A percentile compares a stretch with the other conserved stretches of the same genome.
These are phyloP conservation scores for Anguilla rostrata DNA, from an alignment of 2,113 vertebrate genomes.

Conservation along the genomic window DNA sequence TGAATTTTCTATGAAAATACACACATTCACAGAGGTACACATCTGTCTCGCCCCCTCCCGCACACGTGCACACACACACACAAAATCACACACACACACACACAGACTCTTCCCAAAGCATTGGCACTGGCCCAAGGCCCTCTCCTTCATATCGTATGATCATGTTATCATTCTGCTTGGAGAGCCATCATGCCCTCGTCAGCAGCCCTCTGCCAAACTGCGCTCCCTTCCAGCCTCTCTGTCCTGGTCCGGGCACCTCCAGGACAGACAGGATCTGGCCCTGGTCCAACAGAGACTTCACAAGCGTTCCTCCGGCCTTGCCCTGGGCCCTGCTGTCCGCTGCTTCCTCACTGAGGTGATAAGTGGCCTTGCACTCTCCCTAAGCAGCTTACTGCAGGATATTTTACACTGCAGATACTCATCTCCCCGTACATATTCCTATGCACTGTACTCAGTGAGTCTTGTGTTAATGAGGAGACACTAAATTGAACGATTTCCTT, in stretches of 20 bases:
- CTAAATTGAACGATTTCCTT: neutral
- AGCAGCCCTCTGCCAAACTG: neutral
- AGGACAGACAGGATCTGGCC: neutral
- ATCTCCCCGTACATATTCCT: too few relatives aligned
- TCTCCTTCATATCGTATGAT: neutral
- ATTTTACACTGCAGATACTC: too few relatives aligned
- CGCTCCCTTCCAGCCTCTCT: neutral
- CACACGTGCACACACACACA: too few relatives aligned
- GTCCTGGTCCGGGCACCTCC: neutral
- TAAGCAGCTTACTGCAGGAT: neutral
- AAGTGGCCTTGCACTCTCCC: neutral
- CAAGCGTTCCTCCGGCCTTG: neutral
- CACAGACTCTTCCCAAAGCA: neutral
- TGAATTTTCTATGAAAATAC: too few relatives aligned
- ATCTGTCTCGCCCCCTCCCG: neutral
- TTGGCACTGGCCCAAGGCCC: neutral
- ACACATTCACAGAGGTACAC: neutral
- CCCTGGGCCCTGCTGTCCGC: neutral
- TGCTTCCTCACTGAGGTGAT: neutral
- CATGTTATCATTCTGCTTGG: neutral
- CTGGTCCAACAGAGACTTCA: neutral
- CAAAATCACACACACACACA: neutral
- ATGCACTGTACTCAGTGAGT: too few relatives aligned
- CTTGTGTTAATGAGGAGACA: too few relatives aligned
- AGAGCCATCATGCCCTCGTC: neutral